phyloP scores from a whole-genome alignment of 2,888 invertebrate species.

The Listrodromus nycthemerus region DNA sequence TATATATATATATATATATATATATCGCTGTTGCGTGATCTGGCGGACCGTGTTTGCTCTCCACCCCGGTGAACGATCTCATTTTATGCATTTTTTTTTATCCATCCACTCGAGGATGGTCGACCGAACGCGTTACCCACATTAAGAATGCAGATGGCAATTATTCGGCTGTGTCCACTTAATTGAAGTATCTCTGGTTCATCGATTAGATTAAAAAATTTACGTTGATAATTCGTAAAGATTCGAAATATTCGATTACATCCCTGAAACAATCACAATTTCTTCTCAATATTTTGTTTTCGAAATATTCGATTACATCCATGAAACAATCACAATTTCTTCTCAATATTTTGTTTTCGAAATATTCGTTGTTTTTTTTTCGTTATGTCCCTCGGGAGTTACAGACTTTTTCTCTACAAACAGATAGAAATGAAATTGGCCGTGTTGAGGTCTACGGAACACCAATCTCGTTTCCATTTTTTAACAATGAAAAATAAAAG shows the following conservation, averaged over 20 bases:
- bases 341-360: no score
- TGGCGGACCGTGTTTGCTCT: slow-evolving; percentile 20
- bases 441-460: no score
- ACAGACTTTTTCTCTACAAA: no score
- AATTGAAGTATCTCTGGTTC: neutral
- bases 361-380: no score
- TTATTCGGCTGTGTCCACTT: slow-evolving; percentile 12
- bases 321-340: no score
- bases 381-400: no score
- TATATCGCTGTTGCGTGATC: slow-evolving; percentile 9
- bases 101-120: slow-evolving; percentile 9
- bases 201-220: neutral
- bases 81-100: slow-evolving; percentile 29
- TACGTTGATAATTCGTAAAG: neutral
- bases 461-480: neutral
- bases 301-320: neutral
- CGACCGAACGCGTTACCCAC: neutral
- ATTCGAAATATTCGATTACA: neutral
- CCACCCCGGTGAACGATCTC: neutral
- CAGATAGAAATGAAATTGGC: no score
- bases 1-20: slow-evolving; percentile 25
- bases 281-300: no score
- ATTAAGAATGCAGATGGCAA: slow-evolving; percentile 19
- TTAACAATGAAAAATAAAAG: neutral
- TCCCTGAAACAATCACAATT: no score